Evolutionary conservation across 2,797 vertebrate species (phyloP), one percentile per base, ranked within the genome.

Genomic region (Echeneis naucrates): DNA sequence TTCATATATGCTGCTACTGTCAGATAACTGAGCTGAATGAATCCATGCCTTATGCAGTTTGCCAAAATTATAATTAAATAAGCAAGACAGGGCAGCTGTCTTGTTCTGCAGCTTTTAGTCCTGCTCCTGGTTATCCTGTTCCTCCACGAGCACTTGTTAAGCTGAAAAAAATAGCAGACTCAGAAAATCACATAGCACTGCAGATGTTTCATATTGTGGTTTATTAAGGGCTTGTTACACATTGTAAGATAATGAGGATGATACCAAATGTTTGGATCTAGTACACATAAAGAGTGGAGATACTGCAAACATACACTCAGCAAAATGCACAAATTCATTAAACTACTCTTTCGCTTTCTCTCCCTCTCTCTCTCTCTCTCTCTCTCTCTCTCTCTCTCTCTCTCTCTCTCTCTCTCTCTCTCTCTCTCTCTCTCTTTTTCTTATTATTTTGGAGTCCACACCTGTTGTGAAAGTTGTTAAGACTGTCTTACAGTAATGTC

Each of bases 111-210:
- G 38, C 27, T 5, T 67, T 17, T 47, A 38, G 14, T 57, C 21
- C 19, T 55, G 47, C 62, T 52, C 10, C 54, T 66, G 37, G 52
- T 80, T 66, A 68, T 69, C 16, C 5, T 37, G 56, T 38, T 75
- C 17, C n/a, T 61, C 26, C 7, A 2, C 16, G 58, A 33, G 76
- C 66, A 64, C 62, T 16, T 27, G 48, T 55, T 54, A 27, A 77
- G 50, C 45, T 57, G 26, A 56, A 72, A 38, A 38, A 51, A 55
- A 73, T 33, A 33, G 19, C 66, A 30, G 47, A 66, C 26, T 27
- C 30, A 12, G 11, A 45, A 38, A 75, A 56, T 68, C 33, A 33
- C 11, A 67, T 57, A n/a, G 10, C 9, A 51, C n/a, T 27, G 27
- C 12, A 30, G 19, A 33, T 64, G 51, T 11, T 24, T n/a, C n/a